phyloP scores from a whole-genome alignment of 2,888 invertebrate genomes.

The Pollenia amentaria region DNA sequence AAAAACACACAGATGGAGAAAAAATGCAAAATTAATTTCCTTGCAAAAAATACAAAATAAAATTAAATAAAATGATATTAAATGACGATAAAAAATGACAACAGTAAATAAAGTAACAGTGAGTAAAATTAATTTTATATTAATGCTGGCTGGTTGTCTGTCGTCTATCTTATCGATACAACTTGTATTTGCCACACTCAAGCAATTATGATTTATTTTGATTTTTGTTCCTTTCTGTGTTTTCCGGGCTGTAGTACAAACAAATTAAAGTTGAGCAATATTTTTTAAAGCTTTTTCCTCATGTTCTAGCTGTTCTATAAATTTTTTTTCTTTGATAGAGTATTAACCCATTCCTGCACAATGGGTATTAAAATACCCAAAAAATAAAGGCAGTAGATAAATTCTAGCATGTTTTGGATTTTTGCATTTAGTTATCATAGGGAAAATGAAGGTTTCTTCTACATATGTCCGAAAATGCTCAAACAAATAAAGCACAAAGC shows the following conservation, averaged over 20 bases:
- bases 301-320: not conserved
- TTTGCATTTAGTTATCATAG: too few species aligned
- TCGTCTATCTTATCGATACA: conserved; percentile 54
- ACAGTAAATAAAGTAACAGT: conserved; percentile 13
- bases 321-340: not conserved
- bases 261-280: conserved; percentile 12
- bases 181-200: conserved; percentile 36
- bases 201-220: conserved; percentile 26
- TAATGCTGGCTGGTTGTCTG: not conserved
- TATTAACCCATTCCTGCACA: too few species aligned
- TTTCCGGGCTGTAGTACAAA: not conserved
- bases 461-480: too few species aligned
- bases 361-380: too few species aligned
- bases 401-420: too few species aligned
- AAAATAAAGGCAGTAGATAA: too few species aligned
- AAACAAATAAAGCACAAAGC: too few species aligned
- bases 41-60: conserved; percentile 26
- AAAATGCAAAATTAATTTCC: conserved; percentile 13
- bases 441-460: too few species aligned
- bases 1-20: not conserved
- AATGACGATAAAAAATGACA: conserved; percentile 31
- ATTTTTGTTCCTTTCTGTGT: not conserved
- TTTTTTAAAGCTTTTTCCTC: conserved; percentile 8
- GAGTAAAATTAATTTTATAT: conserved; percentile 60
- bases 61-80: conserved; percentile 22